Base-by-base conservation (phyloP, 2,888 invertebrate genomes). In the Sinohyriopsis cumingii region DNA sequence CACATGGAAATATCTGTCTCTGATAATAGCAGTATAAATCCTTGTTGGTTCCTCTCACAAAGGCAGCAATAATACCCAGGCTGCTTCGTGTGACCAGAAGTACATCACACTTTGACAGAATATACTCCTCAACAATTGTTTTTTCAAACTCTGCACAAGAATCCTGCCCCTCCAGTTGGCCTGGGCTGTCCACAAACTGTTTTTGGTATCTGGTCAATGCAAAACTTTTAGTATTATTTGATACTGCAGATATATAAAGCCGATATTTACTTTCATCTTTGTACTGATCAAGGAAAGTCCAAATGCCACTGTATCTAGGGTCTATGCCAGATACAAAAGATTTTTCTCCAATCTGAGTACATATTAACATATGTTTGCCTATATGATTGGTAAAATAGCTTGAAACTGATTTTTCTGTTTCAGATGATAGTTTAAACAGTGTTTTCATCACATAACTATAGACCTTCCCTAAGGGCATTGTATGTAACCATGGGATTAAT, bases 1-100 rank as follows among this genome's bases (percentile, higher is more conserved):
- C 45, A 45, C 45, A 45, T 12, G 45, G 45, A 45, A 45, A 45
- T 45, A 45, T 45, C 45, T 45, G 45, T 12, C 45, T 45, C 45
- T 45, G 45, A 15, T 45, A 45, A 45, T 45, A 45, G 45, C 45
- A 45, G 45, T 15, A 45, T 45, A 45, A 45, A 45, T 45, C 45
- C 45, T 45, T 45, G 15, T 45, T 45, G 5, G 45, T 45, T 45
- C 45, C 45, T 45, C 45, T 45, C 45, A 69, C 33, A 6, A 59
- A 61, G 4, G 59, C 69, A 7, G 72, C 72, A 22, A 63, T 55
- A 7, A 72, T 67, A 12, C 72, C 72, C 63, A 69, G 69, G n/a
- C 72, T 69, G 60, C 72, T 72, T 18, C 24, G 53, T 24, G 72
- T 72, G 12, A 72, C 33, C 15, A 72, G 65, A 15, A 72, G 22